Base-by-base conservation (phyloP, 1,140 invertebrate genomes). In the Drosophila setifemur region DNA sequence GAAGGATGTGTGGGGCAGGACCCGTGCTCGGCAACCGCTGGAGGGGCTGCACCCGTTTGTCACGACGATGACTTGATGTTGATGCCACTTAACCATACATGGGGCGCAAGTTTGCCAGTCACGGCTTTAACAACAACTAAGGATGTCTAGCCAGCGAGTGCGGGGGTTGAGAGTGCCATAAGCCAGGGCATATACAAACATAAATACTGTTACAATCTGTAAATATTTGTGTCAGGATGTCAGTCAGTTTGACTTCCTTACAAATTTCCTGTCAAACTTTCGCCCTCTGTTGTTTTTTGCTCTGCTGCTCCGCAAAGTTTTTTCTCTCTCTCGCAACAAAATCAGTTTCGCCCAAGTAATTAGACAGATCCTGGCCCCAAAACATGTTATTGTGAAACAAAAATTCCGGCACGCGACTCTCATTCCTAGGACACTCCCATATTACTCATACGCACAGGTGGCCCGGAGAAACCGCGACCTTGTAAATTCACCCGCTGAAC, bases 391-490 rank as follows among this genome's bases (percentile, higher is more conserved):
- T n/a, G n/a, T n/a, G n/a, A n/a, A n/a, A n/a, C n/a, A n/a, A n/a
- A n/a, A n/a, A n/a, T n/a, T 14, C 12, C 1, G 9, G 12, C 28
- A 33, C 49, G 42, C 31, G 18, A 63, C 23, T 18, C 23, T 14
- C 49, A 12, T 33, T 55, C 21, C 14, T 7, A n/a, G 7, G 8
- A 9, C 18, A 1, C 14, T 43, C 6, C 19, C 39, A 68, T 28
- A 63, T 81, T 43, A 33, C 75, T 26, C 64, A 77, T 72, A 72
- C 73, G 73, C 73, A 18, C 58, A 50, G 64, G 70, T 81, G 70
- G 44, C 42, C 14, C 31, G 9, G 37, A 18, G 11, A 25, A 28
- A 16, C 50, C 47, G 33, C 40, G 29, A 67, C 71, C 70, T 70
- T 70, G 68, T 58, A n/a, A 42, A 60, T 52, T 55, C 54, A 70